Conservation (phyloP, 1,140 invertebrate genomes). For the Orius insidiosus region DNA sequence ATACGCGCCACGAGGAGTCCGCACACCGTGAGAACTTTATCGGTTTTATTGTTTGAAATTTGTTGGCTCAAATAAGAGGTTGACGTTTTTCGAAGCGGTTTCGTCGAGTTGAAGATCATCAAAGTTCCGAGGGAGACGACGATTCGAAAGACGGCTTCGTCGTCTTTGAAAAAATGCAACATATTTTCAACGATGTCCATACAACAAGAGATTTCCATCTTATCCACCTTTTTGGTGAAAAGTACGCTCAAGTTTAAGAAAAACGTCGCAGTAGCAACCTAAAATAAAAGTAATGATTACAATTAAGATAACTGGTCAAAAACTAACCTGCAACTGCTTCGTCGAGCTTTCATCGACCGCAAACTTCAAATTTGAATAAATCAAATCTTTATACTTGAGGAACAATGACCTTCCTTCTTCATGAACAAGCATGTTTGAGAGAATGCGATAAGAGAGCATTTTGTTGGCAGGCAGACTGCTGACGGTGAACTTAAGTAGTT, state of each 20-base stretch:
- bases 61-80: too few species aligned
- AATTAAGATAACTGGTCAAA: constrained; percentile 11
- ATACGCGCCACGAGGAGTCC: too few species aligned
- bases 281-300: too few species aligned
- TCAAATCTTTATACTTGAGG: constrained; percentile 33
- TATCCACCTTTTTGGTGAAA: constrained; percentile 29
- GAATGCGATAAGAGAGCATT: constrained; percentile 52
- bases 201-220: too few species aligned
- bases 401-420: constrained; percentile 40
- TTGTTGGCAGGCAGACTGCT: constrained; percentile 42
- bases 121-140: too few species aligned
- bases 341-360: constrained; percentile 22
- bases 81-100: too few species aligned
- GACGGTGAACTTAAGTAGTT: background rate
- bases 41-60: too few species aligned
- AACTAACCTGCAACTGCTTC: constrained; percentile 36
- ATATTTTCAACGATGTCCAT: too few species aligned
- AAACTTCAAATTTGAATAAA: constrained; percentile 35
- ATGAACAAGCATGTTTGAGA: constrained; percentile 59
- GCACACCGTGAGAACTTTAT: too few species aligned
- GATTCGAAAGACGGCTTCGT: too few species aligned
- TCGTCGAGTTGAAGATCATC: too few species aligned
- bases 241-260: constrained; percentile 58
- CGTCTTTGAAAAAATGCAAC: too few species aligned
- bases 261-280: constrained; percentile 63